Evolutionary conservation across 2,888 invertebrate species (phyloP), one percentile per base, ranked within the genome.

Genomic region (Drosophila melanosoma): DNA sequence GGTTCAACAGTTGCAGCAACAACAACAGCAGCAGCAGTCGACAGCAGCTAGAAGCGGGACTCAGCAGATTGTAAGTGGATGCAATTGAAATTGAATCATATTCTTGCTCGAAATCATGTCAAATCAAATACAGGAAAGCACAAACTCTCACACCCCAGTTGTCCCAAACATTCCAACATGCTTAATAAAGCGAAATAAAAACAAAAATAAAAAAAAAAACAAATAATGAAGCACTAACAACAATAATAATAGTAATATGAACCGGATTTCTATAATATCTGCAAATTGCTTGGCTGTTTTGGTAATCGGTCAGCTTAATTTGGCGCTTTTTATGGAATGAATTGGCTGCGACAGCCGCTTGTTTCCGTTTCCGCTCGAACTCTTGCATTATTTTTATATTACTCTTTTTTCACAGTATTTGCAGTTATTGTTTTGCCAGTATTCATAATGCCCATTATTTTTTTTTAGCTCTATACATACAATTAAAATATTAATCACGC

Each of bases 51-150:
- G 82, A 73, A 79, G 74, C 62, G 85, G 80, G 76, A 79, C 76
- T 69, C 89, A 86, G 81, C 89, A 86, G 81, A 90, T 76, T 72
- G 89, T 89, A 89, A 89, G 89, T 89, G 74, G 81, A 66, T 84
- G 89, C 74, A 88, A 86, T 72, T 86, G 72, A 79, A 76, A 69
- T 45, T 45, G 64, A 75, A 73, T 69, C 26, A 54, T 76, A 61
- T 58, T 58, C 57, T 73, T 76, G 57, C 75, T 58, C 61, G 15
- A 36, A 60, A 36, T 54, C 58, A 60, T 42, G 20, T 29, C 59
- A 45, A 32, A 11, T 23, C 23, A 20, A 3, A 29, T 8, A 32
- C 32, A 20, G 15, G 5, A 23, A n/a, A 33, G 26, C n/a, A 32
- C n/a, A 48, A 35, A 42, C 40, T 15, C n/a, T 32, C n/a, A 36